Evolutionary conservation across 2,888 invertebrate species (phyloP).

Genomic region (Fragum fragum): DNA sequence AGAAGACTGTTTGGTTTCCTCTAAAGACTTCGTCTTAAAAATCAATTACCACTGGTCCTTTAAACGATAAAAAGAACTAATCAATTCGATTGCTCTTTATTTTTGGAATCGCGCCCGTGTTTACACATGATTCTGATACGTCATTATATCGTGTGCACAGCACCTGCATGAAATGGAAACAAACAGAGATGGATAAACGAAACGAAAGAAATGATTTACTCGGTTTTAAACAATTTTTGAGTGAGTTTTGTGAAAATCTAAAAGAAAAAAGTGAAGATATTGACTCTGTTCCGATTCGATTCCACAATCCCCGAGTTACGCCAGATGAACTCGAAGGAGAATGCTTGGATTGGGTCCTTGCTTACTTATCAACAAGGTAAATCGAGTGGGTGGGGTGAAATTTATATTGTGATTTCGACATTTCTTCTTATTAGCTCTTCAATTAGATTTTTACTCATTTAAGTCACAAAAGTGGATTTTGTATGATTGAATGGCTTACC

Average conservation of each 20-base stretch:
- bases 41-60: too few species aligned
- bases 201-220: constrained; percentile 67
- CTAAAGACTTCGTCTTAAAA: too few species aligned
- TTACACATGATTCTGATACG: constrained; percentile 52
- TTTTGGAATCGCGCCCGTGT: constrained; percentile 19
- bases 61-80: too few species aligned
- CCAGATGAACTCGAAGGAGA: constrained; percentile 82
- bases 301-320: constrained; percentile 69
- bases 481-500: too few species aligned
- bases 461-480: too few species aligned
- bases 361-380: constrained; percentile 81
- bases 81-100: too few species aligned
- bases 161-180: constrained; percentile 73
- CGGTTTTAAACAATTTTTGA: constrained; percentile 76
- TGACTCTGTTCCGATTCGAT: constrained; percentile 71
- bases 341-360: constrained; percentile 82
- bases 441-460: too few species aligned
- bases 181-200: constrained; percentile 75
- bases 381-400: constrained; percentile 72
- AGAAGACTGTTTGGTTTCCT: too few species aligned
- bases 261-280: constrained; percentile 71
- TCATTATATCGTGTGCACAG: constrained; percentile 71
- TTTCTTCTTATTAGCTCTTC: too few species aligned
- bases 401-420: too few species aligned
- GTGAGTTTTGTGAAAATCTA: constrained; percentile 75